These are phyloP conservation scores for Bombylius discolor DNA, from an alignment of 2,888 invertebrate genomes.

Conservation along the genomic window DNA sequence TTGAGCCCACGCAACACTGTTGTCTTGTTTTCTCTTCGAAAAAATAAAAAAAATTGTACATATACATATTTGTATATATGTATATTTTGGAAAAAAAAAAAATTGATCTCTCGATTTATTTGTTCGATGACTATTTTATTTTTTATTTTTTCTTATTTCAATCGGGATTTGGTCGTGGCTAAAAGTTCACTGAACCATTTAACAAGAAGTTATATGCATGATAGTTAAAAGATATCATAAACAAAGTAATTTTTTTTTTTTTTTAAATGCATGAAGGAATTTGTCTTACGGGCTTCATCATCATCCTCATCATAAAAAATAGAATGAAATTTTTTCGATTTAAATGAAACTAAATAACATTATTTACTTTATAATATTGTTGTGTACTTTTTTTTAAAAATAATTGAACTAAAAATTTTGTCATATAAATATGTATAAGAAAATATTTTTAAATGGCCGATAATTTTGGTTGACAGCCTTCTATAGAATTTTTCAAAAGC, in stretches of 20 bases:
- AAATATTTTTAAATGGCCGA: too few species aligned
- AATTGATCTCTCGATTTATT: slow-evolving; percentile 18
- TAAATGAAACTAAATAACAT: too few species aligned
- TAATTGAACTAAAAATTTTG: too few species aligned
- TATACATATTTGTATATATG: not conserved
- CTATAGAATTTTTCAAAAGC: too few species aligned
- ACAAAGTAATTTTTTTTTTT: too few species aligned
- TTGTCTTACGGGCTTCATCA: not conserved
- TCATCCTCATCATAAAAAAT: not conserved
- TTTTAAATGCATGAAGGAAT: not conserved
- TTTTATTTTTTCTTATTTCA: not conserved
- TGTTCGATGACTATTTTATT: slow-evolving; percentile 11
- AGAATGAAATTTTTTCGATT: not conserved
- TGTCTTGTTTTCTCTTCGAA: slow-evolving; percentile 10
- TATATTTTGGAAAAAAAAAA: slow-evolving; percentile 10
- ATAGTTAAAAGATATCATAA: too few species aligned
- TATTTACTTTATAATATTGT: too few species aligned
- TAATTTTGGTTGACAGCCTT: too few species aligned
- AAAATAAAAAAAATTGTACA: not conserved
- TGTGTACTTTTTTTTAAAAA: too few species aligned
- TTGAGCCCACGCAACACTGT: slow-evolving; percentile 18
- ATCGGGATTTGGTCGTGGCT: slow-evolving; percentile 1
- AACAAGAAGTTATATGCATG: not conserved
- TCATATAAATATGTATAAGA: too few species aligned
- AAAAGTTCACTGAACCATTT: slow-evolving; percentile 3